Base-by-base conservation (phyloP, 2,888 invertebrate genomes). In the Sisyra nigra region DNA sequence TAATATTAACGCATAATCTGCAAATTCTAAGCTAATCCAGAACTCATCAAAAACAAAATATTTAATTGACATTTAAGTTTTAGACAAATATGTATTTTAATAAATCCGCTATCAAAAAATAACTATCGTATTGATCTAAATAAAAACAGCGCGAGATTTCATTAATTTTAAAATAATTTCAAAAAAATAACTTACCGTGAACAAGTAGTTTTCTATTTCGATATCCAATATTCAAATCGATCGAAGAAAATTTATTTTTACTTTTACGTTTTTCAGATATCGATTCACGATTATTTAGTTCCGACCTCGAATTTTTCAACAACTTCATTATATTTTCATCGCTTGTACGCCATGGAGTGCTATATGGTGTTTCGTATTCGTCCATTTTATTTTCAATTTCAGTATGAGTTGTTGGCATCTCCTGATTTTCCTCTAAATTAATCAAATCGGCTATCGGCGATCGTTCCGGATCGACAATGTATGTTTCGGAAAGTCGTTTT, bases 371-470 rank as follows among this genome's bases (percentile, higher is more conserved):
- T 7, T 24, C 24, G 7, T 3, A 24, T 24, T 24, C 24, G 7
- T 24, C 7, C 24, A 24, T 24, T 7, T 24, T 24, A 24, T 3
- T 24, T 24, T 7, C 7, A 3, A 24, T 24, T 7, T 24, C 24
- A 2, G 11, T 8, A 2, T 13, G 34, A 34, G 8, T 34, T 9
- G 11, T 38, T 14, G 15, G 38, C 10, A 18, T 38, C 10, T 38
- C 8, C 11, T 38, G 24, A 24, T 24, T 24, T 3, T 24, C 24
- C 7, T 24, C 24, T 7, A 24, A 24, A 7, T 7, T 24, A 24
- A 5, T 24, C 24, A 35, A 68, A 67, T 15, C 67, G 67, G 3
- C 68, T 66, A 37, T 66, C 65, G 48, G 37, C 6, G 37, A 37
- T 18, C 37, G 2, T 18, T 37, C 37, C 18, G 37, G 37, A 37